Percentiles rank a stretch among this genome's conserved stretches.
Evolutionary conservation across 37 sponge, comb jelly and placozoan species (phyloP).

Genomic region (Ianthella basta): DNA sequence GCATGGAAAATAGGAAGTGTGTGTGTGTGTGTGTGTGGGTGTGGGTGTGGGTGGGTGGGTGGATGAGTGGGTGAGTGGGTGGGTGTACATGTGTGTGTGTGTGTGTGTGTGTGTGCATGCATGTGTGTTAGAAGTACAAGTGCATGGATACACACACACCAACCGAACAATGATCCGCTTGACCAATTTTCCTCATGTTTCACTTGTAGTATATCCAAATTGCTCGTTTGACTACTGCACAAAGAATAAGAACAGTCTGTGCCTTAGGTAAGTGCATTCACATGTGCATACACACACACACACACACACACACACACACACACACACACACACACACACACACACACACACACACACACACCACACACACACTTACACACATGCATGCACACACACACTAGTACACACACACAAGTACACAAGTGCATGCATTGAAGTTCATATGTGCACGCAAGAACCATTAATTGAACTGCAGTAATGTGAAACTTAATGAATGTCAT

Average conservation of each 20-base stretch:
- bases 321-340: slow-evolving; percentile 1
- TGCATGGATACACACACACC: neutral
- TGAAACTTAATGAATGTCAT: too few relatives aligned
- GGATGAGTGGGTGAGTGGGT: slow-evolving; percentile 20
- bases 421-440: neutral
- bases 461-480: too few relatives aligned
- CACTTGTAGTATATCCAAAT: too few relatives aligned
- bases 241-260: too few relatives aligned
- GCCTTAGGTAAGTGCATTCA: too few relatives aligned
- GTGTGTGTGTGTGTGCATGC: slow-evolving; percentile 6
- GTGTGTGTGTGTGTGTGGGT: too few relatives aligned
- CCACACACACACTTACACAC: neutral
- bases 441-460: too few relatives aligned
- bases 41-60: slow-evolving; percentile 36
- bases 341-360: neutral
- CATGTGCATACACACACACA: slow-evolving; percentile 19
- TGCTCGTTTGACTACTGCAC: too few relatives aligned
- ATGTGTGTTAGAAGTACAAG: neutral
- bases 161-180: too few relatives aligned
- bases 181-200: too few relatives aligned
- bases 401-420: neutral
- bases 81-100: neutral
- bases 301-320: neutral
- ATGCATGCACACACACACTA: neutral
- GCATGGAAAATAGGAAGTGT: neutral